Evolutionary conservation across 1,140 invertebrate genomes (phyloP).

Genomic region (Acyrthosiphon pisum): DNA sequence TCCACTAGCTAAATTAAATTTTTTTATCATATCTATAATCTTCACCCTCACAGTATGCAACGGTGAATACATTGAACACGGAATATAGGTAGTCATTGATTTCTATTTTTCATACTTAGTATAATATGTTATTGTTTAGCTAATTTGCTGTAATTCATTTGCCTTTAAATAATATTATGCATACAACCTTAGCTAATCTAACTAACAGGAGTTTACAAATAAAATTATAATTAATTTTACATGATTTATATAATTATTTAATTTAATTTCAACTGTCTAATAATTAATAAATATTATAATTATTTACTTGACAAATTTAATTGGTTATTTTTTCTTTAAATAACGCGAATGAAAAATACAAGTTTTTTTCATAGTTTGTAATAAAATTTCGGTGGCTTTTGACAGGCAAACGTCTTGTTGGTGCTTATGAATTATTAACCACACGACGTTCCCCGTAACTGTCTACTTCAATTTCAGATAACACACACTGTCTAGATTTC

Average conservation of each 20-base stretch:
- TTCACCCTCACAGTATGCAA: neutral
- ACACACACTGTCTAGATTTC: constrained; percentile 23
- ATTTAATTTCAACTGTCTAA: neutral
- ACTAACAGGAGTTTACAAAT: neutral
- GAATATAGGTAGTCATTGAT: neutral
- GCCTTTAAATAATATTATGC: neutral
- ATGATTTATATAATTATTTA: neutral
- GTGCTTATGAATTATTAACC: constrained; percentile 51
- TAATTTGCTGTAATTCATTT: neutral
- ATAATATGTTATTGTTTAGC: neutral
- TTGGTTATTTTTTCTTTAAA: neutral
- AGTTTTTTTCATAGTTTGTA: neutral
- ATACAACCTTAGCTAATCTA: neutral
- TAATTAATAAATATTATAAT: neutral
- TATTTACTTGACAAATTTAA: neutral
- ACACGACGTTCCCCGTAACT: constrained; percentile 11
- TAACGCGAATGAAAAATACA: neutral
- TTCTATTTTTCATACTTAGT: neutral
- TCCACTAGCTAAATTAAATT: constrained; percentile 3
- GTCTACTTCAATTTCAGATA: constrained; percentile 54
- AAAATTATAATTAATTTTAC: neutral
- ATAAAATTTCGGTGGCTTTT: neutral
- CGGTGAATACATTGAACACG: neutral
- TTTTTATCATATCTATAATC: neutral
- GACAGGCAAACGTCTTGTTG: constrained; percentile 46